Percentiles rank a stretch among this genome's conserved stretches.
phyloP scores from a whole-genome alignment of 2,888 invertebrate genomes.

The Rhagonycha lutea region DNA sequence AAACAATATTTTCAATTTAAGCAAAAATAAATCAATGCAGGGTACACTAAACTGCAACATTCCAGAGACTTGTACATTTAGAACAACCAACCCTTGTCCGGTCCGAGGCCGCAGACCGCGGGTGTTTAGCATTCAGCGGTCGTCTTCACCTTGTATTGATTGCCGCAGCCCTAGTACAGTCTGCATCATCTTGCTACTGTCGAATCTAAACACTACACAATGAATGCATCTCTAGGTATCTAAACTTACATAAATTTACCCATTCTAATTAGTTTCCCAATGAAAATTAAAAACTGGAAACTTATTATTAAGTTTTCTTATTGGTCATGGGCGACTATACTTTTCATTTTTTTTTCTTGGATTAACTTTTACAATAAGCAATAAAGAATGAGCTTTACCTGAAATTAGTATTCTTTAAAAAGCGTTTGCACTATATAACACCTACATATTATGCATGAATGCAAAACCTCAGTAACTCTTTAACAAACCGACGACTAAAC shows the following conservation, averaged over 20 bases:
- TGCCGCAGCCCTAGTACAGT: slow-evolving; percentile 56
- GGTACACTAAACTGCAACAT: slow-evolving; percentile 23
- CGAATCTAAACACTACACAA: slow-evolving; percentile 25
- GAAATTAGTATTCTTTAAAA: not conserved
- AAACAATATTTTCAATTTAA: not conserved
- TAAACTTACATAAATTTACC: not conserved
- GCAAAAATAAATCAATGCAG: not conserved
- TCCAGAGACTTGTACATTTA: slow-evolving; percentile 33
- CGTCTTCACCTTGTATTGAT: slow-evolving; percentile 69
- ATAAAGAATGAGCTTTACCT: not conserved
- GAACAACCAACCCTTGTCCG: slow-evolving; percentile 33
- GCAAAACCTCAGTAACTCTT: not conserved
- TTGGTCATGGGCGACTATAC: not conserved
- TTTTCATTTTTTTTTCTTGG: not conserved
- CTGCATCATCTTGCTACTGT: slow-evolving; percentile 36
- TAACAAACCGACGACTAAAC: not conserved
- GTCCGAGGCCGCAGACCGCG: slow-evolving; percentile 48
- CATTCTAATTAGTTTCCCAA: not conserved
- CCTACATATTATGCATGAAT: not conserved
- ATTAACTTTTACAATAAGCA: not conserved
- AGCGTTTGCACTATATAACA: not conserved
- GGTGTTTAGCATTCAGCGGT: slow-evolving; percentile 64
- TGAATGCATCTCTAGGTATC: slow-evolving; percentile 7
- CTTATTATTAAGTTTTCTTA: not conserved
- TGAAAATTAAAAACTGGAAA: not conserved